Evolutionary conservation across 37 sponge, comb jelly and placozoan species (phyloP), one percentile per base, ranked within the genome.

Genomic region (Chondrosia reniformis): DNA sequence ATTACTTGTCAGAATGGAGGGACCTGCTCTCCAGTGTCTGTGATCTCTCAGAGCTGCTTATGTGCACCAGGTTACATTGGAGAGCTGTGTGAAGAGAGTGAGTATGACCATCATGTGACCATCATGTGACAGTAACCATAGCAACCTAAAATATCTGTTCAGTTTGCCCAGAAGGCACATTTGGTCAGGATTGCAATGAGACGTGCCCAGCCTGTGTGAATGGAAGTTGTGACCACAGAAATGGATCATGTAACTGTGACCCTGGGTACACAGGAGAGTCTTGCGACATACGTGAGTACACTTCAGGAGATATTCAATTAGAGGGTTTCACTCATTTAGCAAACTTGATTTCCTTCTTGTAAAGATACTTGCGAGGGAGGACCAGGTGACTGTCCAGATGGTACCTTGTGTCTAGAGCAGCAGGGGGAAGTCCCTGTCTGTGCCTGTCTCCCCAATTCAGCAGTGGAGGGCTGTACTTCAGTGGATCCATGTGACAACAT

Each of bases 1-100:
- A 62, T 63, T 78, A 17, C 44, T 19, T 78, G 79, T 59, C 22
- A 61, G 39, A 78, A 78, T 58, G 44, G 44, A 46, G 79, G 44
- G 1, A 32, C 1, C 30, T 78, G 79, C 40, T 36, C 44, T 8
- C 19, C 57, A 27, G 19, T 78, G 1, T 25, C 17, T 7, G 27
- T 36, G 32, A 45, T 19, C 0, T 78, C 46, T 1, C 67, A 37
- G 39, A 33, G 9, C 38, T 91, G 86, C 75, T 40, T 74, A 46
- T 89, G 90, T 52, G 80, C 80, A 6, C 80, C 81, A 31, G 61
- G 63, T 25, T 24, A 28, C 3, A 63, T 32, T 64, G 80, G 80
- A 79, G 44, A 21, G 45, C 24, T 46, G 30, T 79, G 80, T 41
- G 24, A 46, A 19, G 32, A 54, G 25, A 24, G 72, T 69, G 72